Base-by-base conservation (phyloP, 2,888 invertebrate genomes). In the Caenorhabditis drosophilae region DNA sequence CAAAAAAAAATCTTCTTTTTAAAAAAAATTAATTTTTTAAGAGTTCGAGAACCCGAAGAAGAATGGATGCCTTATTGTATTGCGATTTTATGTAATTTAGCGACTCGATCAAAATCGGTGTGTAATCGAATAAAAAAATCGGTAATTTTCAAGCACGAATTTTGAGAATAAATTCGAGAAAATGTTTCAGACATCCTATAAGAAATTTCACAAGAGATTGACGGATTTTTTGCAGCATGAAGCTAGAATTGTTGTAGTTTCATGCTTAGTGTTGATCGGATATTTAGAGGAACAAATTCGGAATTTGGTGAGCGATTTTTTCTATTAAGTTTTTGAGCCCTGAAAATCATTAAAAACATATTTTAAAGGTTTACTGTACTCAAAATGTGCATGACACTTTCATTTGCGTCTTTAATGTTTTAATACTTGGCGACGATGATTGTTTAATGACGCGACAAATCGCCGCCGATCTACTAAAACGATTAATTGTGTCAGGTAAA, bases 331-430 rank as follows among this genome's bases (percentile, higher is more conserved):
- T 20, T 22, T 40, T 51, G 36, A 18, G 15, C 7, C 11, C 6
- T 34, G 35, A 18, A 45, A 7, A 18, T 15, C 27, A 23, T 16
- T 25, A 18, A 7, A 27, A 18, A 46, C 35, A 7, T 16, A 35
- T 16, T 16, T 44, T 76, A 50, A 38, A 78, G 78, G 67, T 80
- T 9, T 81, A 75, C 62, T 73, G 70, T 35, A 54, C 77, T 1
- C 55, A 82, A 60, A 86, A 86, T 74, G 80, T 85, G 15, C 77
- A 83, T 35, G 83, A 84, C 61, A 84, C 85, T 4, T 84, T 86
- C 50, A 83, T 84, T 67, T 82, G 85, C 58, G 82, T 85, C 16
- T 86, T 86, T 74, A 85, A 84, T 67, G 83, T 85, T 22, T 68
- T 86, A 45, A 76, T 81, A n/a, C 79, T 70, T 18, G 76, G 76